Evolutionary conservation across 2,797 vertebrate genomes (phyloP).

Genomic region (Lindbergichthys nudifrons): DNA sequence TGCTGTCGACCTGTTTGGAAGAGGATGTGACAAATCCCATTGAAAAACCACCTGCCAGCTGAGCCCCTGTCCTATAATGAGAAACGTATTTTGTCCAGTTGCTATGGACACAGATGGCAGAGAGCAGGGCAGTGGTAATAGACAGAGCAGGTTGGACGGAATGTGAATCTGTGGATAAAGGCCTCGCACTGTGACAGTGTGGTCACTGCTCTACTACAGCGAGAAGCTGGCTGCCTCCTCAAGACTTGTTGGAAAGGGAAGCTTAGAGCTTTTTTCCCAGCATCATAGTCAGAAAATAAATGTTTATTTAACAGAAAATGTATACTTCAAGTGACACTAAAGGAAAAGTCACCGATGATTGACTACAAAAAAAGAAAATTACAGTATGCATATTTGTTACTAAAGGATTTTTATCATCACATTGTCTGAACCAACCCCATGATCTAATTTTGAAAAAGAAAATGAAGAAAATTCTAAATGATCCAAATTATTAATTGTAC

Average conservation of each 20-base stretch:
- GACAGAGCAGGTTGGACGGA: slow-evolving; percentile 20
- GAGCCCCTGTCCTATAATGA: slow-evolving; percentile 65
- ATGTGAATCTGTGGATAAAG: slow-evolving; percentile 49
- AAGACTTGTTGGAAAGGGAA: neutral
- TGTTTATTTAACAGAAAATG: neutral
- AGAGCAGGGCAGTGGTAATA: slow-evolving; percentile 33
- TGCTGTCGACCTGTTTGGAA: slow-evolving; percentile 31
- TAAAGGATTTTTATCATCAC: neutral
- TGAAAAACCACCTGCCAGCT: slow-evolving; percentile 62
- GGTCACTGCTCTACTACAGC: slow-evolving; percentile 42
- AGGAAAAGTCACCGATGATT: neutral
- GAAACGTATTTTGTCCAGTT: slow-evolving; percentile 60
- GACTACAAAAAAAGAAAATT: neutral
- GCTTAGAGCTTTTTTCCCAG: neutral
- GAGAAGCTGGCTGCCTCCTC: slow-evolving; percentile 31
- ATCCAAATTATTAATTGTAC: neutral
- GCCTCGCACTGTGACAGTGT: slow-evolving; percentile 46
- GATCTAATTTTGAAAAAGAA: neutral
- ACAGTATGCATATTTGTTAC: neutral
- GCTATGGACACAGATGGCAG: slow-evolving; percentile 64
- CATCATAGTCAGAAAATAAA: neutral
- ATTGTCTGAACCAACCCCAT: neutral
- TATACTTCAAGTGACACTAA: neutral
- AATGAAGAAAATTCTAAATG: neutral
- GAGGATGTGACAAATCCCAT: slow-evolving; percentile 52